These are phyloP conservation scores for Cheirogaleus medius DNA, from an alignment of 2,113 vertebrate species.

Conservation along the genomic window DNA sequence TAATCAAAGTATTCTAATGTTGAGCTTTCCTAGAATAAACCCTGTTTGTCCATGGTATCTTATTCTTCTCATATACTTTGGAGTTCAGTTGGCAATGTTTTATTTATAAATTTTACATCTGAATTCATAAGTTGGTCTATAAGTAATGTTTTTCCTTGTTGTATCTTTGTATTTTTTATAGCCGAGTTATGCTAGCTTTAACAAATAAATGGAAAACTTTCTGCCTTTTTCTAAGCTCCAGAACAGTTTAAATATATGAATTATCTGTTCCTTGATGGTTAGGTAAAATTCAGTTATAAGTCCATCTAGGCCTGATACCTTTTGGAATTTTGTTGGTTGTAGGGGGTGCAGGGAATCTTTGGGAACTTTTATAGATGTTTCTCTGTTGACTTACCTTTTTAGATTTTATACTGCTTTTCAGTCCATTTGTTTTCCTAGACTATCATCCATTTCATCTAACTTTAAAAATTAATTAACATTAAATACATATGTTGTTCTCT, in stretches of 20 bases:
- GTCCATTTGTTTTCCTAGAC: neutral
- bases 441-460: neutral
- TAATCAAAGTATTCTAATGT: neutral
- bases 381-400: neutral
- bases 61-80: neutral
- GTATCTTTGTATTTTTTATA: neutral
- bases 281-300: neutral
- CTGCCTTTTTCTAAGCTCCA: neutral
- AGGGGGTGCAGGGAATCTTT: neutral
- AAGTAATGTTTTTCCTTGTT: constrained; percentile 3
- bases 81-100: neutral
- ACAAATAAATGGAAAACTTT: neutral
- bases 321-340: neutral
- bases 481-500: neutral
- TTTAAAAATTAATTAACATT: neutral
- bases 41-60: neutral
- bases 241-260: neutral
- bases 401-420: neutral
- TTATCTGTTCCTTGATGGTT: neutral
- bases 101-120: neutral
- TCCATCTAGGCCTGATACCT: neutral
- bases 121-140: neutral
- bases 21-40: neutral
- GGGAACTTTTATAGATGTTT: neutral
- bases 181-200: neutral